Base-by-base conservation (phyloP, 1,140 invertebrate genomes). In the Aphelenchoides fujianensis region DNA sequence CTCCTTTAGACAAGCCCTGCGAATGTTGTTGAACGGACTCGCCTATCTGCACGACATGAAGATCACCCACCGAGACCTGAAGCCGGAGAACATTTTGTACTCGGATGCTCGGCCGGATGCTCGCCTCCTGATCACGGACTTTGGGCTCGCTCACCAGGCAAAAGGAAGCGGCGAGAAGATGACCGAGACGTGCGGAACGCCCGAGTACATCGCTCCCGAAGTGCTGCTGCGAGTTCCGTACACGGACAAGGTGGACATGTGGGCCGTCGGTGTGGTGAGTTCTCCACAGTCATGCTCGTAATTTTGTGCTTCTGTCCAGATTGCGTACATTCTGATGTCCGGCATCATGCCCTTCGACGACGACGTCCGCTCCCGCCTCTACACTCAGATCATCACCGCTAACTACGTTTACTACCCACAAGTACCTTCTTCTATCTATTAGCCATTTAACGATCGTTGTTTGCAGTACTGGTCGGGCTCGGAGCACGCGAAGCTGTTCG, bases 271-370 rank as follows among this genome's bases (percentile, higher is more conserved):
- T 28, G 83, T 84, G 19, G 82, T 84, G 28, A n/a, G n/a, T n/a
- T n/a, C n/a, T n/a, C n/a, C n/a, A n/a, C n/a, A n/a, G n/a, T n/a
- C n/a, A n/a, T n/a, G n/a, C n/a, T n/a, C n/a, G n/a, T n/a, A n/a
- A n/a, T n/a, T n/a, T n/a, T n/a, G n/a, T n/a, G n/a, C n/a, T n/a
- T n/a, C n/a, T n/a, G n/a, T n/a, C n/a, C n/a, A n/a, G n/a, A n/a
- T n/a, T n/a, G 64, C 80, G 0, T 85, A 85, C 68, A 85, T 86
- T 67, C 70, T 86, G 0, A 82, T 86, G 73, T 75, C 78, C 23
- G 85, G 85, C 37, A 87, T 87, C 36, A 88, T 88, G 85, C 88
- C 88, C n/a, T 88, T 88, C 80, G 87, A 88, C 76, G 87, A 88
- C 81, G 86, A 87, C 57, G 86, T 86, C 76, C 78, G 86, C 62